Percentiles rank a stretch among this genome's conserved stretches.
These are phyloP conservation scores for Leucoraja ocellata DNA, from an alignment of 2,797 vertebrate genomes.

Conservation along the genomic window DNA sequence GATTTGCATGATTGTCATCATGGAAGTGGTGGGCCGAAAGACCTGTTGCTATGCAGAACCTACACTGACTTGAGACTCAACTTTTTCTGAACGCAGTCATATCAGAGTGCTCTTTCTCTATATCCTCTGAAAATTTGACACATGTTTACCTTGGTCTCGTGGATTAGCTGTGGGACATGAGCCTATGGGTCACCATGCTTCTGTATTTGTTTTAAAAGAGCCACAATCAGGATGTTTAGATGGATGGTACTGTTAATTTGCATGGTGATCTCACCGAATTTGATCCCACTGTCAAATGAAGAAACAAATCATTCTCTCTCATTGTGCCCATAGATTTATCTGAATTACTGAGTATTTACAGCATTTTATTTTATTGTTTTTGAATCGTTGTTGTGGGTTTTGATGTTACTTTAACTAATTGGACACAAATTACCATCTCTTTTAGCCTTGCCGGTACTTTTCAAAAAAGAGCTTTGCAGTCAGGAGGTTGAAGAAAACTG, in stretches of 20 bases:
- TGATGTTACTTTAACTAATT: neutral
- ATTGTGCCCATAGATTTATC: no score
- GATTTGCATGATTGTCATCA: no score
- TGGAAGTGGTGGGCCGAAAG: no score
- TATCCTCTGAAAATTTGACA: no score
- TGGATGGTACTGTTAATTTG: conserved; percentile 47
- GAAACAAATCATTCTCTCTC: neutral
- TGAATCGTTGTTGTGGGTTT: neutral
- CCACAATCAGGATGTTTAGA: conserved; percentile 48
- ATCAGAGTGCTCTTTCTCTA: no score
- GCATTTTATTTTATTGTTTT: no score
- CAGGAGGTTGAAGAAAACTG: conserved; percentile 49
- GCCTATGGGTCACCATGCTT: conserved; percentile 43
- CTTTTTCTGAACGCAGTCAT: no score
- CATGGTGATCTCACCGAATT: conserved; percentile 48
- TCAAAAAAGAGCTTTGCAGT: conserved; percentile 53
- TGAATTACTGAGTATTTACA: no score
- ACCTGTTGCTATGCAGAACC: no score
- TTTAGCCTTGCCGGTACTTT: conserved; percentile 62
- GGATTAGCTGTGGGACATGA: no score
- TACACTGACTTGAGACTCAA: no score
- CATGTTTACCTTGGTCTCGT: no score
- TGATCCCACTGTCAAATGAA: neutral
- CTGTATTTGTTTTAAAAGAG: conserved; percentile 56
- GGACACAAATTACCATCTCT: conserved; percentile 28